phyloP scores from a whole-genome alignment of 2,888 invertebrate genomes.

The Andrena marginata region DNA sequence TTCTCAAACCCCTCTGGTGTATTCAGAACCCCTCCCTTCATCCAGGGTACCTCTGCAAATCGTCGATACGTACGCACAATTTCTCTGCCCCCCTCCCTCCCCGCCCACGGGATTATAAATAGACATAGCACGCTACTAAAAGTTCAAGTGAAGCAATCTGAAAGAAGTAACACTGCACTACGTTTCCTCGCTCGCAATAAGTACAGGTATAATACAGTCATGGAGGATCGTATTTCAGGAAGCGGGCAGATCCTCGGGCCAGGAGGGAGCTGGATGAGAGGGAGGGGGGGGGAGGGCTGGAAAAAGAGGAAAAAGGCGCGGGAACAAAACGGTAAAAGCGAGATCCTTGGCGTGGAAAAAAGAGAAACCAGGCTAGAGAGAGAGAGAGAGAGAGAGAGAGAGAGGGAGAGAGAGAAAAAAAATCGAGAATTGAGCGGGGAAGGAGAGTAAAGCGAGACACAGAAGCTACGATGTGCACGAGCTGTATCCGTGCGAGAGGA shows the following conservation, averaged over 20 bases:
- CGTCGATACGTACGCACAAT: too few relatives aligned
- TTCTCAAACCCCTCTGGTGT: too few relatives aligned
- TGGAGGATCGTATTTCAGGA: slow-evolving; percentile 35
- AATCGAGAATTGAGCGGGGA: neutral
- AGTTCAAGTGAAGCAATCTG: slow-evolving; percentile 24
- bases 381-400: slow-evolving; percentile 16
- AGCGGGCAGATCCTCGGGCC: slow-evolving; percentile 12
- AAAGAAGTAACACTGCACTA: slow-evolving; percentile 14
- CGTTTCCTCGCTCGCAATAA: slow-evolving; percentile 36
- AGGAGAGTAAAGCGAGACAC: neutral
- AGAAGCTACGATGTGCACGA: neutral
- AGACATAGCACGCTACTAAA: neutral
- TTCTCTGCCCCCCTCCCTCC: neutral
- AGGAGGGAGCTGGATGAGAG: too few relatives aligned
- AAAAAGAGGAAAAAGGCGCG: slow-evolving; percentile 7
- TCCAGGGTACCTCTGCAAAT: too few relatives aligned
- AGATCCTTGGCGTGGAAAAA: slow-evolving; percentile 2
- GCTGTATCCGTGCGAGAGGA: slow-evolving; percentile 15
- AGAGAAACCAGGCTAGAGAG: neutral
- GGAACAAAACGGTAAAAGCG: slow-evolving; percentile 6
- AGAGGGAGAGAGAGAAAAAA: slow-evolving; percentile 11
- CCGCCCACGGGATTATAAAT: slow-evolving; percentile 23
- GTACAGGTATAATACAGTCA: slow-evolving; percentile 26
- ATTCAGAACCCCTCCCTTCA: too few relatives aligned
- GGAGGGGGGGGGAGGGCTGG: neutral